Percentiles rank a stretch among this genome's conserved stretches.
These are phyloP conservation scores for Entelurus aequoreus DNA, from an alignment of 2,113 vertebrate genomes.

Conservation along the genomic window DNA sequence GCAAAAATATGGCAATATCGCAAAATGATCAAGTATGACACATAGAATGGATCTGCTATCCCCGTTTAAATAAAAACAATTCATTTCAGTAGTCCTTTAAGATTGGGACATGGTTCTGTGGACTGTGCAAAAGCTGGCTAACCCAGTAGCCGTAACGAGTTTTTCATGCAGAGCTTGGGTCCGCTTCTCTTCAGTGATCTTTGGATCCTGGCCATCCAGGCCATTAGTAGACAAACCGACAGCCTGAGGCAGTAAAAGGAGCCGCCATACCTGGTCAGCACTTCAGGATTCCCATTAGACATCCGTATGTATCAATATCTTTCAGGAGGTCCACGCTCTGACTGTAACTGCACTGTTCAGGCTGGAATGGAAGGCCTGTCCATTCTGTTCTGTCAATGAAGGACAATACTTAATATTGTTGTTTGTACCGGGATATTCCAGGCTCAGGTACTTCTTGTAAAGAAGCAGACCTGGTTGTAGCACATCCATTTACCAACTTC, in stretches of 20 bases:
- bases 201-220: slow-evolving; percentile 15
- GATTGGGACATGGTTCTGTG: slow-evolving; percentile 9
- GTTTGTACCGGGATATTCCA: slow-evolving; percentile 7
- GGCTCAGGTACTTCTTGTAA: slow-evolving; percentile 23
- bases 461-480: background rate
- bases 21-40: no score
- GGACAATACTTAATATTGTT: slow-evolving; percentile 43
- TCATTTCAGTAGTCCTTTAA: no score
- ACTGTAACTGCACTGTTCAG: slow-evolving; percentile 16
- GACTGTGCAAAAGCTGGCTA: background rate
- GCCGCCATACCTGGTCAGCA: slow-evolving; percentile 27
- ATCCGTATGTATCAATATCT: slow-evolving; percentile 38
- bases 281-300: slow-evolving; percentile 52
- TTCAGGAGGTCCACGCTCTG: slow-evolving; percentile 19
- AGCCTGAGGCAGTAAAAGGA: slow-evolving; percentile 33
- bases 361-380: slow-evolving; percentile 42
- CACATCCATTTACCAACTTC: background rate
- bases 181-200: slow-evolving; percentile 12
- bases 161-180: slow-evolving; percentile 5
- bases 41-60: no score
- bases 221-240: slow-evolving; percentile 19
- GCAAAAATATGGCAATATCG: no score
- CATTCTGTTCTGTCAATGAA: slow-evolving; percentile 36
- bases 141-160: background rate
- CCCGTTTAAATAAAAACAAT: no score